phyloP scores from a whole-genome alignment of 2,797 vertebrate genomes.

The Buceros bicornis region DNA sequence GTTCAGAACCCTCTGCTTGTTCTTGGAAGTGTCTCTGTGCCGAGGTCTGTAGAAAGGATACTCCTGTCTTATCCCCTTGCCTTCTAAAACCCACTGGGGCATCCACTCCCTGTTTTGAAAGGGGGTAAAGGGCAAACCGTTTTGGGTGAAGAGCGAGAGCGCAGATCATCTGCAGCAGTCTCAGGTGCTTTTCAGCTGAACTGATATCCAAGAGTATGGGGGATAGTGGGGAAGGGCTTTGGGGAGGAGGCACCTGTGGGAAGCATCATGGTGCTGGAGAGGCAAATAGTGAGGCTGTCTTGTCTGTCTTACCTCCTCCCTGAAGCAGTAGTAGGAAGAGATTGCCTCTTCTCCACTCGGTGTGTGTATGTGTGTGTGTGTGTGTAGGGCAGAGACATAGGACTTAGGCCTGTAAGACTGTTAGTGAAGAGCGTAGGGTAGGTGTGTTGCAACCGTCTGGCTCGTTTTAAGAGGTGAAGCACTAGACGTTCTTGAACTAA shows the following conservation, averaged over 20 bases:
- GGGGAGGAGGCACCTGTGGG: background rate
- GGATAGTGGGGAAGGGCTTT: background rate
- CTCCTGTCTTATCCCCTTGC: background rate
- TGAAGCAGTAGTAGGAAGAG: background rate
- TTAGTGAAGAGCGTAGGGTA: slow-evolving; percentile 15
- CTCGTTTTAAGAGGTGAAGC: background rate
- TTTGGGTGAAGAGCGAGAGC: background rate
- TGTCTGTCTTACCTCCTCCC: background rate
- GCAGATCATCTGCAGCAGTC: background rate
- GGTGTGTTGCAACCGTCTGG: slow-evolving; percentile 42
- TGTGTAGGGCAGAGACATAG: background rate
- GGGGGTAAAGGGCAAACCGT: background rate
- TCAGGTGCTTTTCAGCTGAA: background rate
- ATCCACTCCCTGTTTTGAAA: background rate
- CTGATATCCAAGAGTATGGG: background rate
- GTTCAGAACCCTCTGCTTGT: background rate
- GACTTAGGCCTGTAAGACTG: background rate
- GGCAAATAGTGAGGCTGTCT: background rate
- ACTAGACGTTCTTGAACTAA: background rate
- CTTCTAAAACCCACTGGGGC: background rate
- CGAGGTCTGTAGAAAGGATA: background rate
- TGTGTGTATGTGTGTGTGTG: background rate
- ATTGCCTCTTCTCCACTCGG: background rate
- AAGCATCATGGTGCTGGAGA: background rate
- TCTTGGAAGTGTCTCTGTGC: background rate